Base-by-base conservation (phyloP, 2,113 vertebrate species). In the Mirza zaza region DNA sequence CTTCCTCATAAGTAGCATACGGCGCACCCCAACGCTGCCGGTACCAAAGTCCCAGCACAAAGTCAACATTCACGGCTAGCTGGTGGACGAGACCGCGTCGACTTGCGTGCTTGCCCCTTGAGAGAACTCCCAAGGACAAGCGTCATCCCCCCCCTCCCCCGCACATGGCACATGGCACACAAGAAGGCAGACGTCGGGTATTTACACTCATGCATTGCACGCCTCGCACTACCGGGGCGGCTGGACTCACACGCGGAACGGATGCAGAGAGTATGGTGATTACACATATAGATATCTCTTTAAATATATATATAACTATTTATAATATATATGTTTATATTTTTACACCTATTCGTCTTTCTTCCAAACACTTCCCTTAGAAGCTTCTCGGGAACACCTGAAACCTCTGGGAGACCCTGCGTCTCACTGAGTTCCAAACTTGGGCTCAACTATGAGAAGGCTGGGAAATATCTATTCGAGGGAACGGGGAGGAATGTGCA, bases 191-290 rank as follows among this genome's bases (percentile, higher is more conserved):
- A 98, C 98, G 98, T 98, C 98, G 97, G 98, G 98, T 99, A 99
- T 99, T 99, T 99, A 99, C 99, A 99, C 99, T 99, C 99, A 99
- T 99, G 99, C 99, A 99, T 98, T 98, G 98, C 98, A 98, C 97
- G 98, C 97, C 98, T 97, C 97, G 98, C 92, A 95, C 97, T 98
- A 98, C 98, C 98, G 95, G 98, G 98, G 96, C 97, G 98, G 95
- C 98, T 98, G 95, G 98, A 98, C 98, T 97, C 95, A 98, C 97
- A 97, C 96, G 98, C 97, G 98, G 98, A 98, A 99, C 98, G 98
- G 98, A 97, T 97, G 97, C 94, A 98, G 98, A 98, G 98, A 98
- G 98, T 97, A 99, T 97, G 98, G 92, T 98, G 98, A 98, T 98
- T 98, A 98, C 97, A 98, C 98, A 97, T 98, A 97, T 98, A 52